These are phyloP conservation scores for Mormyrus hasselquistii DNA, from an alignment of 2,797 vertebrate species.

Conservation along the genomic window DNA sequence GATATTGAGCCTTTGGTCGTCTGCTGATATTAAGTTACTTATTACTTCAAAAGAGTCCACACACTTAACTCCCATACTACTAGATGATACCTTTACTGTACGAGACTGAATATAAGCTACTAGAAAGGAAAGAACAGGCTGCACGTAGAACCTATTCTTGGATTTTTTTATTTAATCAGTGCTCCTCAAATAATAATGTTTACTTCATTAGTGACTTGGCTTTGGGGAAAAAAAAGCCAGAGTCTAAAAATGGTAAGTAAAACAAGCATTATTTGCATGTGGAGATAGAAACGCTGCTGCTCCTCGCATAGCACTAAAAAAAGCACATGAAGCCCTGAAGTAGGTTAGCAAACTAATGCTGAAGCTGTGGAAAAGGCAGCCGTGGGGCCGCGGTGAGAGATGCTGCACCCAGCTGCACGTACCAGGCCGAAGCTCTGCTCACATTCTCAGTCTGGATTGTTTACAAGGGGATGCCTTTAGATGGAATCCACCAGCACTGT, in stretches of 20 bases:
- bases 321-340: neutral
- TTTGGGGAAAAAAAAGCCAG: neutral
- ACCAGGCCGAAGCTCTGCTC: neutral
- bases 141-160: neutral
- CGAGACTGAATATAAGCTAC: neutral
- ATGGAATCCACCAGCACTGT: neutral
- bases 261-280: neutral
- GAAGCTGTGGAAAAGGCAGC: neutral
- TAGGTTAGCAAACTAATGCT: constrained; percentile 9
- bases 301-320: neutral
- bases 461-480: neutral
- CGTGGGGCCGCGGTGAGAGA: neutral
- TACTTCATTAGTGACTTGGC: neutral
- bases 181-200: neutral
- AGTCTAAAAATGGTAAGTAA: neutral
- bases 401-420: neutral
- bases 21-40: neutral
- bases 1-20: neutral
- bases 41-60: neutral
- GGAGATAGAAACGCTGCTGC: neutral
- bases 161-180: neutral
- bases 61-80: neutral
- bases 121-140: neutral
- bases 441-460: neutral
- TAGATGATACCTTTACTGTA: neutral